phyloP scores from a whole-genome alignment of 2,797 vertebrate genomes.

The Cyprinella venusta region DNA sequence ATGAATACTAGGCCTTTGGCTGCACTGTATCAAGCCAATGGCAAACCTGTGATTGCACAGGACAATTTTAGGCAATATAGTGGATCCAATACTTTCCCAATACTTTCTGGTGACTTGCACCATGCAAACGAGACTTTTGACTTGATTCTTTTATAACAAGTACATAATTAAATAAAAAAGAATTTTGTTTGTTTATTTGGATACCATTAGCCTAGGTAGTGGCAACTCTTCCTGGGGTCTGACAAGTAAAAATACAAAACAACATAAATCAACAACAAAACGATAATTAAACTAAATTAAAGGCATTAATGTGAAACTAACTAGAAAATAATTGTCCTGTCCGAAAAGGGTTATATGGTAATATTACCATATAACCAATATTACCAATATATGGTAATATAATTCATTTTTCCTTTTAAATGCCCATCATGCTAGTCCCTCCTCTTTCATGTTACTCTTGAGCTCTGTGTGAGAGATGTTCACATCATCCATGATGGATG shows the following conservation, averaged over 20 bases:
- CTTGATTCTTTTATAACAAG: background rate
- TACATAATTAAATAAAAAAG: background rate
- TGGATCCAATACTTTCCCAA: background rate
- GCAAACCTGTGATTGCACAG: background rate
- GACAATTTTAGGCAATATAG: background rate
- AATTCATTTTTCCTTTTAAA: background rate
- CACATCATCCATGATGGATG: background rate
- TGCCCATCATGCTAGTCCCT: background rate
- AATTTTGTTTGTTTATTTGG: too few species aligned
- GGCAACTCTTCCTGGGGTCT: too few species aligned
- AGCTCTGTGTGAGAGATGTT: constrained; percentile 8
- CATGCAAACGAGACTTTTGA: background rate
- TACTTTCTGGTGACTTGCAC: background rate
- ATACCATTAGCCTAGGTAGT: too few species aligned
- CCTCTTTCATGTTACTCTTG: background rate
- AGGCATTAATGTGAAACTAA: background rate
- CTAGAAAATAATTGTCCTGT: background rate
- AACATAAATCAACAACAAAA: too few species aligned
- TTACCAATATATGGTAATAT: too few species aligned
- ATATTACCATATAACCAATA: too few species aligned
- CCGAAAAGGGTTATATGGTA: background rate
- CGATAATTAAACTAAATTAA: background rate
- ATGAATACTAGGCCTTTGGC: background rate
- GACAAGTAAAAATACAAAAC: too few species aligned
- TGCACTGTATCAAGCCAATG: background rate